Evolutionary conservation across 2,797 vertebrate genomes (phyloP).

Genomic region (Pseudocheirus occidentalis): DNA sequence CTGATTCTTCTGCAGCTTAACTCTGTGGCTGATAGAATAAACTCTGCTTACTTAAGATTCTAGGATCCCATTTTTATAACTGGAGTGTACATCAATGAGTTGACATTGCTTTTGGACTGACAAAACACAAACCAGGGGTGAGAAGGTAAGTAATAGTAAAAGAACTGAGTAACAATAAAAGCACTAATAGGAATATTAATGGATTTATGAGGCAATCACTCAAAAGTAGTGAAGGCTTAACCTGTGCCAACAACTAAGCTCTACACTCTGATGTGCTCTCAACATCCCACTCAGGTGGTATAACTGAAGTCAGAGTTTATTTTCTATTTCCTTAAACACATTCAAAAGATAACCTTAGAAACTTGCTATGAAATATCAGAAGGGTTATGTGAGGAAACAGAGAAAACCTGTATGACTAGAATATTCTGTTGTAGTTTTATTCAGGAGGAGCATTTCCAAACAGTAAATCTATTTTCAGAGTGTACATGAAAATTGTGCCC

Average conservation of each 20-base stretch:
- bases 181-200: background rate
- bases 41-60: background rate
- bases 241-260: background rate
- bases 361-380: background rate
- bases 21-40: background rate
- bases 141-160: background rate
- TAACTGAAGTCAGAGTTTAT: background rate
- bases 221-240: background rate
- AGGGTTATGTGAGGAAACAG: slow-evolving; percentile 11
- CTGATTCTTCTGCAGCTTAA: background rate
- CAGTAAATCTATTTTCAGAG: background rate
- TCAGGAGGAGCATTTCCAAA: background rate
- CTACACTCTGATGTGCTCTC: background rate
- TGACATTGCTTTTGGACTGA: background rate
- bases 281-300: background rate
- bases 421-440: background rate
- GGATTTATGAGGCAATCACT: background rate
- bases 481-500: background rate
- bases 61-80: background rate
- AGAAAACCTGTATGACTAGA: slow-evolving; percentile 12
- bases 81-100: background rate
- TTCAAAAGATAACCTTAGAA: slow-evolving; percentile 16
- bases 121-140: background rate
- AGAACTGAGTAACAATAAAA: background rate
- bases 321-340: background rate